Conservation (phyloP, 92 coral and sea anemone genomes). For the Epizoanthus ramosus region DNA sequence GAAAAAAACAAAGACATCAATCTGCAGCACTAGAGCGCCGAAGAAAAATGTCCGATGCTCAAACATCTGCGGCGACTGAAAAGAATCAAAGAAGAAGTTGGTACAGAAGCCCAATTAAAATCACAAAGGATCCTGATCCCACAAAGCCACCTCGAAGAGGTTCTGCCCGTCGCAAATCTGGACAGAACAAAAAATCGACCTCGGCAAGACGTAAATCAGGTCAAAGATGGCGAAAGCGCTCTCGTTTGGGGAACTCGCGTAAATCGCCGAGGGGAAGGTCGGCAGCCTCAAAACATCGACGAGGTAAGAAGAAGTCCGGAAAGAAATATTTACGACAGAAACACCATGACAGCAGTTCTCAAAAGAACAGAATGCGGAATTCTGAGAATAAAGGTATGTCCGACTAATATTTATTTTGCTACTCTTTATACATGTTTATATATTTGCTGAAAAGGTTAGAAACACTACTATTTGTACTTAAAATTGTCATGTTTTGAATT, state of each 20-base stretch:
- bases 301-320: not conserved
- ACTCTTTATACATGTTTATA: not conserved
- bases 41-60: not conserved
- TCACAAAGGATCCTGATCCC: not conserved
- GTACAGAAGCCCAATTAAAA: conserved; percentile 28
- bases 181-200: conserved; percentile 2
- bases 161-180: conserved; percentile 9
- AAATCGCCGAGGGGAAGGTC: not conserved
- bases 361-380: conserved; percentile 3
- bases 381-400: conserved; percentile 1
- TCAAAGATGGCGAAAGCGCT: conserved; percentile 6
- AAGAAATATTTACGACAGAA: not conserved
- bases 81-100: conserved; percentile 7
- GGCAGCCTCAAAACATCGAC: conserved; percentile 5
- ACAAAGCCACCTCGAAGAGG: conserved; percentile 28
- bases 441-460: no score
- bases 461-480: no score
- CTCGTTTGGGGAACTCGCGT: not conserved
- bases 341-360: not conserved
- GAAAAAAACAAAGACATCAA: not conserved
- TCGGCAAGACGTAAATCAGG: conserved; percentile 5
- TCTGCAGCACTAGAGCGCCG: not conserved
- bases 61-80: not conserved
- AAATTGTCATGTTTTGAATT: no score
- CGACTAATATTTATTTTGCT: not conserved